A percentile compares a stretch with the other conserved stretches of the same genome.
These are phyloP conservation scores for Perithous albicinctus DNA, from an alignment of 2,888 invertebrate genomes.

Conservation along the genomic window DNA sequence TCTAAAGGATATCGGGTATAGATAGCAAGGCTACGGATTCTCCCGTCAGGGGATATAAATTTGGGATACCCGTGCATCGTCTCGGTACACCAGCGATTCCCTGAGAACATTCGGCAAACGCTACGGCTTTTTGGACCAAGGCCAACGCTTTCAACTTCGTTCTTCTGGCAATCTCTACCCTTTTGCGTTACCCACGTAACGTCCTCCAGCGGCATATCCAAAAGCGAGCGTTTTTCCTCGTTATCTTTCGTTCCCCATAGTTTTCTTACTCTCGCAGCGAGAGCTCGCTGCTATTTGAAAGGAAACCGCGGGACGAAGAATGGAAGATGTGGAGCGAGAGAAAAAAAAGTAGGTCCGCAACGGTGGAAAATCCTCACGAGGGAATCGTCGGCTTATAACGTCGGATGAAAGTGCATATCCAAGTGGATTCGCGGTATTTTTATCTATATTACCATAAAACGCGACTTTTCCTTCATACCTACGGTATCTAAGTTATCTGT, in stretches of 20 bases:
- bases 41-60: conserved; percentile 47
- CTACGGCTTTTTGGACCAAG: conserved; percentile 29
- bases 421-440: conserved; percentile 1
- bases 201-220: conserved; percentile 6
- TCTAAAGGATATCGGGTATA: conserved; percentile 1
- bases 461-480: neutral
- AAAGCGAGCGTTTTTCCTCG: conserved; percentile 48
- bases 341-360: conserved; percentile 14
- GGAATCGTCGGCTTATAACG: conserved; percentile 30
- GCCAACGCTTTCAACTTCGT: conserved; percentile 50
- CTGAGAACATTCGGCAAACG: conserved; percentile 9
- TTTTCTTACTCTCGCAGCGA: conserved; percentile 32
- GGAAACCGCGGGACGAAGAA: conserved; percentile 33
- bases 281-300: conserved; percentile 18
- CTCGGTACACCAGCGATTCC: conserved; percentile 37
- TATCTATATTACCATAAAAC: conserved; percentile 22
- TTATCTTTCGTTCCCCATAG: conserved; percentile 48
- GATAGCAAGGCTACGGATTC: conserved; percentile 17
- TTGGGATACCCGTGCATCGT: conserved; percentile 31
- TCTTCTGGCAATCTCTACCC: conserved; percentile 1
- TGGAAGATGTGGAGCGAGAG: conserved; percentile 1
- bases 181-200: neutral
- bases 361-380: neutral
- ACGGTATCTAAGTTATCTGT: neutral
- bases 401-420: neutral